phyloP scores from a whole-genome alignment of 2,797 vertebrate genomes.

The Philypnodon macrostomus region DNA sequence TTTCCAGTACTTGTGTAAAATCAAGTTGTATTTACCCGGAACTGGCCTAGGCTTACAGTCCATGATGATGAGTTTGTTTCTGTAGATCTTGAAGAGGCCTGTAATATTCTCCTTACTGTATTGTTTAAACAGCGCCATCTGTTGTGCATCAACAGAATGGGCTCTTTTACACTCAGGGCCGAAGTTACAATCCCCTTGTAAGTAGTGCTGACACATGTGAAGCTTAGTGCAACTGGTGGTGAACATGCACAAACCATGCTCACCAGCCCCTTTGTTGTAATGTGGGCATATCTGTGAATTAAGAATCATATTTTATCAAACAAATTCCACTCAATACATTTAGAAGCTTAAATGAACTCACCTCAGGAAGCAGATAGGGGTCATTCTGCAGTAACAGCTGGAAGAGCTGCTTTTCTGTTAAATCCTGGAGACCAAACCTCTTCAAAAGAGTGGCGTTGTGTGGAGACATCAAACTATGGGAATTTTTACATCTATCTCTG shows the following conservation, averaged over 20 bases:
- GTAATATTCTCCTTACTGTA: slow-evolving; percentile 59
- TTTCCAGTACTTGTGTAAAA: not conserved
- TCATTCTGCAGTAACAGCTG: slow-evolving; percentile 91
- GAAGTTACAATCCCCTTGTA: slow-evolving; percentile 80
- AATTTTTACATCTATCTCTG: slow-evolving; percentile 72
- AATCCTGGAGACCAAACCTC: slow-evolving; percentile 60
- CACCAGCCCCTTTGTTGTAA: slow-evolving; percentile 82
- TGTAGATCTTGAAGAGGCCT: slow-evolving; percentile 71
- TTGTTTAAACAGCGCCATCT: slow-evolving; percentile 64
- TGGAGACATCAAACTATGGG: slow-evolving; percentile 67
- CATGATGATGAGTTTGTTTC: slow-evolving; percentile 63
- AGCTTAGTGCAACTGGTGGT: slow-evolving; percentile 78
- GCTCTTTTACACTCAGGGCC: slow-evolving; percentile 70
- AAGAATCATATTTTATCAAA: no score
- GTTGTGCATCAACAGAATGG: slow-evolving; percentile 66
- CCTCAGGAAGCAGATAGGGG: slow-evolving; percentile 86
- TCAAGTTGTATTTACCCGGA: slow-evolving; percentile 32
- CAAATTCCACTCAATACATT: rapidly evolving
- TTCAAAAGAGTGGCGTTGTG: slow-evolving; percentile 75
- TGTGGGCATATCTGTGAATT: slow-evolving; percentile 81
- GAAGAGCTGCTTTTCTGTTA: slow-evolving; percentile 76
- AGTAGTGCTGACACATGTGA: slow-evolving; percentile 84
- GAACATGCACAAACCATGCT: slow-evolving; percentile 72
- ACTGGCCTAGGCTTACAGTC: slow-evolving; percentile 9
- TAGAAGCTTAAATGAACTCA: slow-evolving; percentile 47